Percentiles rank a stretch among this genome's conserved stretches.
These are phyloP conservation scores for Rousettus leschenaultii DNA, from an alignment of 2,113 vertebrate species.

Conservation along the genomic window DNA sequence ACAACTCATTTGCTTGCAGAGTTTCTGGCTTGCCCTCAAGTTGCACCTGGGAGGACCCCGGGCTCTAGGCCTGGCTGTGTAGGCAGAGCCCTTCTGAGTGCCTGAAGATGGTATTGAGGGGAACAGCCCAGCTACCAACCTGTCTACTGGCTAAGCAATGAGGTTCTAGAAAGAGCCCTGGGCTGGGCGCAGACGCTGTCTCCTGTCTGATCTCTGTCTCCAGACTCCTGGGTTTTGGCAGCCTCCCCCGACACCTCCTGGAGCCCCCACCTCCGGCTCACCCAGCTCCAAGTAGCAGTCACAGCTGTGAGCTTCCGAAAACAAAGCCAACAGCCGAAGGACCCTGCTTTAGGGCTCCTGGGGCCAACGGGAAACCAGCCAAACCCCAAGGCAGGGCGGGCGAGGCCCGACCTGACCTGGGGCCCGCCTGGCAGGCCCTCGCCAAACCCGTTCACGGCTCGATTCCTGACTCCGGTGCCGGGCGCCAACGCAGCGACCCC, in stretches of 20 bases:
- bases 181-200: background rate
- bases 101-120: fast-evolving
- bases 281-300: background rate
- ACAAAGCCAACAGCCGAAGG: too few relatives aligned
- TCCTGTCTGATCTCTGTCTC: background rate
- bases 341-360: background rate
- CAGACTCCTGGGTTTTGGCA: background rate
- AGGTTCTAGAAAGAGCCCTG: background rate
- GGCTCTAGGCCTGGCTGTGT: background rate
- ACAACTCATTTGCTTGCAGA: background rate
- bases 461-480: background rate
- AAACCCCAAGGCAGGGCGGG: fast-evolving
- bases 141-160: background rate
- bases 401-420: fast-evolving
- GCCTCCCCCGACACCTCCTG: fast-evolving
- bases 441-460: too few relatives aligned
- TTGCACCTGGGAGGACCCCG: fast-evolving
- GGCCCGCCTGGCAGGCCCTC: background rate
- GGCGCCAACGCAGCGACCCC: fast-evolving
- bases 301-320: background rate
- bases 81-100: background rate
- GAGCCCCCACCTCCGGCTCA: fast-evolving
- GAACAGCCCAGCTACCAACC: background rate
- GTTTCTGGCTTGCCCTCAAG: background rate
- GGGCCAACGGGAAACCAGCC: background rate